These are phyloP conservation scores for Antechinus stuartii DNA, from an alignment of 2,113 vertebrate genomes.

Conservation along the genomic window DNA sequence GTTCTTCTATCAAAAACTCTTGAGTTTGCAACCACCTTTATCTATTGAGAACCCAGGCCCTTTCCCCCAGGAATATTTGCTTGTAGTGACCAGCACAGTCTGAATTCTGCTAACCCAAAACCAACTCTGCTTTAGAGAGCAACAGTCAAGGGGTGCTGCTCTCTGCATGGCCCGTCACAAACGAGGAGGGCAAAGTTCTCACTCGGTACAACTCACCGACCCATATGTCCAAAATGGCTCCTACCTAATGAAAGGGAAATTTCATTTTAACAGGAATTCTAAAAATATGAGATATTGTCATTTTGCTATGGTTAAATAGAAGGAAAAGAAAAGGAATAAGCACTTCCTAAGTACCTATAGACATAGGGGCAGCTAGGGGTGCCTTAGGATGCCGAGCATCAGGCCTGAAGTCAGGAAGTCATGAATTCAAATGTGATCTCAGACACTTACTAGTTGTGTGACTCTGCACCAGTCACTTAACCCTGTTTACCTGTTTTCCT, in stretches of 20 bases:
- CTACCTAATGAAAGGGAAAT: background rate
- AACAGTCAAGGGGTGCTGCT: background rate
- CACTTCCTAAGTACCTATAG: background rate
- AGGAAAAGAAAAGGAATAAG: background rate
- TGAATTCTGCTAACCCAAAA: background rate
- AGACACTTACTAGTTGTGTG: too few relatives aligned
- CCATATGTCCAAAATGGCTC: background rate
- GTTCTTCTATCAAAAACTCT: background rate
- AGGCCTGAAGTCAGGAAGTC: too few relatives aligned
- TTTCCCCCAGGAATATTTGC: background rate
- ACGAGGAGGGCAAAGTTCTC: background rate
- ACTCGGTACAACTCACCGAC: background rate
- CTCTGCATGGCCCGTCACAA: background rate
- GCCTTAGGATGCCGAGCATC: too few relatives aligned
- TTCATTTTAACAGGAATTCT: background rate
- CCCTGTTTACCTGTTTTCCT: too few relatives aligned
- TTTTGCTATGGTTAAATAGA: background rate
- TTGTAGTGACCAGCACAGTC: background rate
- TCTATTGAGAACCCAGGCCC: background rate
- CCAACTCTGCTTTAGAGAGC: background rate
- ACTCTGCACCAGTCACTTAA: too few relatives aligned
- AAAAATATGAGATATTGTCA: background rate
- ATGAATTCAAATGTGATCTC: too few relatives aligned
- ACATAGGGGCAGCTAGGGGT: too few relatives aligned
- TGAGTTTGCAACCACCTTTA: background rate